Conservation (phyloP, 2,113 vertebrate species). For the Phodopus roborovskii region DNA sequence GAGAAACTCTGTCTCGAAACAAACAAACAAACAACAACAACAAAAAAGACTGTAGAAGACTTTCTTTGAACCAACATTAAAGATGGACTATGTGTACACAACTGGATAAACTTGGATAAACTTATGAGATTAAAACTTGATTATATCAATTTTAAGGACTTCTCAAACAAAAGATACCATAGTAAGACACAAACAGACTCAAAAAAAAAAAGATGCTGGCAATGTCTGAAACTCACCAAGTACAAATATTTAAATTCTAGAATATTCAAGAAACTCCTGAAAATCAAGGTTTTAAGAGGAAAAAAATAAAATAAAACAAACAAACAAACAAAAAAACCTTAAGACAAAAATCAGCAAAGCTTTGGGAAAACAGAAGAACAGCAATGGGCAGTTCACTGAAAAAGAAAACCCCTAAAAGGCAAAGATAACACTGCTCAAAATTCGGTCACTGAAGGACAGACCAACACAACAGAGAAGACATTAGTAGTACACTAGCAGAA, state of each 20-base stretch:
- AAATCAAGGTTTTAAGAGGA: background rate
- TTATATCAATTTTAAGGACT: background rate
- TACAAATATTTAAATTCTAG: background rate
- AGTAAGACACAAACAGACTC: background rate
- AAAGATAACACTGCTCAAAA: background rate
- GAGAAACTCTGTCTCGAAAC: too few species aligned
- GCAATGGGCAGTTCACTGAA: background rate
- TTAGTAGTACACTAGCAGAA: background rate
- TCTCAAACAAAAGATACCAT: background rate
- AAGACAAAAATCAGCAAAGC: constrained; percentile 12
- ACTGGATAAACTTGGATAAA: background rate
- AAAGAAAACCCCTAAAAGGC: background rate
- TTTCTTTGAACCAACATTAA: background rate
- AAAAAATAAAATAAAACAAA: background rate
- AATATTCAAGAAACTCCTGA: background rate
- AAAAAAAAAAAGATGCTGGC: background rate
- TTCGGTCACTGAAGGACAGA: background rate
- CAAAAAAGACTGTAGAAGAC: background rate
- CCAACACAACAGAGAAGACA: background rate
- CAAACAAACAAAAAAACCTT: background rate
- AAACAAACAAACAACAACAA: too few species aligned
- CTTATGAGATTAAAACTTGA: background rate
- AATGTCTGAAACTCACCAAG: constrained; percentile 1
- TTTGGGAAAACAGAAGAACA: background rate
- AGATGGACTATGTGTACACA: background rate